Evolutionary conservation across 2,113 vertebrate species (phyloP).

Genomic region (Marcusenius ussheri): DNA sequence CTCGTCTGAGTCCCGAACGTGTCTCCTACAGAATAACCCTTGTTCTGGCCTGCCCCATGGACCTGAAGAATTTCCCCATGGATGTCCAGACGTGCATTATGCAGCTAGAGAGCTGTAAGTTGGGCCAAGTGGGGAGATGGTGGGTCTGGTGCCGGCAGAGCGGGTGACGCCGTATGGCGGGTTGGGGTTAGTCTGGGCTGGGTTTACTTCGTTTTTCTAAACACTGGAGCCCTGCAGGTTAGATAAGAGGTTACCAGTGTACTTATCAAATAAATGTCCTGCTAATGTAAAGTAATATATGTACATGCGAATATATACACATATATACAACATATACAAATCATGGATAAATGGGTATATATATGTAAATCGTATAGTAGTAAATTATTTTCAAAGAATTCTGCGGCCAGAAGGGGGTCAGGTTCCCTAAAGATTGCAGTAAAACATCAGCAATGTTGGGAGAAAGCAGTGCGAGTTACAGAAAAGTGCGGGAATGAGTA

Average conservation of each 20-base stretch:
- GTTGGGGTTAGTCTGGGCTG: neutral
- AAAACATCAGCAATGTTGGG: neutral
- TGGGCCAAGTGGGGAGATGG: constrained; percentile 22
- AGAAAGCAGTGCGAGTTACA: neutral
- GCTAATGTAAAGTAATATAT: neutral
- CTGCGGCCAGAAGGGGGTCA: neutral
- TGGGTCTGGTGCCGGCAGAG: constrained; percentile 29
- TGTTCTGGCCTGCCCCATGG: constrained; percentile 95
- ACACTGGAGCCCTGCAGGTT: neutral
- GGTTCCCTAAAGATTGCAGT: neutral
- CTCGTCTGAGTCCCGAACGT: neutral
- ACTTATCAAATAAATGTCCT: neutral
- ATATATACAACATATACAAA: neutral
- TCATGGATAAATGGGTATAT: neutral
- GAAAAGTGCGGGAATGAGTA: neutral
- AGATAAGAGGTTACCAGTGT: neutral
- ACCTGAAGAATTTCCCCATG: constrained; percentile 99
- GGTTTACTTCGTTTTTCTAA: no score
- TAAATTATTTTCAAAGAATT: neutral
- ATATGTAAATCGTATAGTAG: neutral
- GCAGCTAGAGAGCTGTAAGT: constrained; percentile 99
- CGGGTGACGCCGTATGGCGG: neutral
- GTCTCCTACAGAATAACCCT: constrained; percentile 79
- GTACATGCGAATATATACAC: neutral
- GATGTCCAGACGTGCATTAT: constrained; percentile 98